Evolutionary conservation across 1,140 invertebrate genomes (phyloP).

Genomic region (Pseudobourletiella spinata): DNA sequence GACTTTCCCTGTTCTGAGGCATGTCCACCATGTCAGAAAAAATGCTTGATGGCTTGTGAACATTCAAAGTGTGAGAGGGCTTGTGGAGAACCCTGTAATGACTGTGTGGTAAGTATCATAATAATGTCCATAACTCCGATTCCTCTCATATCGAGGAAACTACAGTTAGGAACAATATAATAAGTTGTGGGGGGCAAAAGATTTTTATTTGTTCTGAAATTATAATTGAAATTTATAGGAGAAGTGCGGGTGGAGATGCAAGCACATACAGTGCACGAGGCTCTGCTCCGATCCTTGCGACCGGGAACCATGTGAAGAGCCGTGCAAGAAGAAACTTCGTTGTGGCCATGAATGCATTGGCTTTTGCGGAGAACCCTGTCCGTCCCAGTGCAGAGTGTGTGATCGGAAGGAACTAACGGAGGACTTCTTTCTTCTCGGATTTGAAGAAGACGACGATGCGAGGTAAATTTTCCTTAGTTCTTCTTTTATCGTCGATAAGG

Average conservation of each 20-base stretch:
- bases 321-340: slow-evolving; percentile 43
- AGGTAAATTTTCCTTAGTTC: slow-evolving; percentile 39
- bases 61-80: slow-evolving; percentile 48
- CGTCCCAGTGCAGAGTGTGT: slow-evolving; percentile 42
- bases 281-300: slow-evolving; percentile 49
- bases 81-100: slow-evolving; percentile 52
- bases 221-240: slow-evolving; percentile 29
- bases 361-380: slow-evolving; percentile 57
- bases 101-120: slow-evolving; percentile 47
- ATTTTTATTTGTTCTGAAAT: neutral
- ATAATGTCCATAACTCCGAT: neutral
- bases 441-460: slow-evolving; percentile 49
- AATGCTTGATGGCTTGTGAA: slow-evolving; percentile 50
- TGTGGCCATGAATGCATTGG: slow-evolving; percentile 36
- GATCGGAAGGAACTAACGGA: slow-evolving; percentile 44
- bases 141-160: neutral
- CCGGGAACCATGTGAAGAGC: slow-evolving; percentile 45
- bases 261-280: slow-evolving; percentile 49
- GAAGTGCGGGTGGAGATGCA: slow-evolving; percentile 41
- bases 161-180: neutral
- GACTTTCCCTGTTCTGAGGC: slow-evolving; percentile 48
- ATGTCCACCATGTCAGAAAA: slow-evolving; percentile 53
- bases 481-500: neutral
- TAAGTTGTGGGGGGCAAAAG: neutral
- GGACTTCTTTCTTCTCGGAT: slow-evolving; percentile 47